phyloP scores from a whole-genome alignment of 2,888 invertebrate species.

The Nyleta sp. region DNA sequence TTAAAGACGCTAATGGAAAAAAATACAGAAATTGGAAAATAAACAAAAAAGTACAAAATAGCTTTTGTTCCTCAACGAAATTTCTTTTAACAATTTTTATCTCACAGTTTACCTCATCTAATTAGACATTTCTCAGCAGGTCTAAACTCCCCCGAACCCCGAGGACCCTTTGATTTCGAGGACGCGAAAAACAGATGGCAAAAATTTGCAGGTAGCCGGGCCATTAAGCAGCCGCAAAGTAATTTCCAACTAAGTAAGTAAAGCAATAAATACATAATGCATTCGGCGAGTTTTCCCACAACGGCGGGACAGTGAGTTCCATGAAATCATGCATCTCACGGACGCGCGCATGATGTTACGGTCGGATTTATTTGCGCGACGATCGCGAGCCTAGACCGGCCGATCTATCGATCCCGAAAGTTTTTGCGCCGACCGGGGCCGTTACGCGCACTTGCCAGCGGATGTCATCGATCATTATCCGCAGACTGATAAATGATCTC shows the following conservation, averaged over 20 bases:
- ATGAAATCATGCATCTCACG: slow-evolving; percentile 78
- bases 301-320: slow-evolving; percentile 70
- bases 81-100: too few species aligned
- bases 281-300: slow-evolving; percentile 79
- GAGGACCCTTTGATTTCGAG: too few species aligned
- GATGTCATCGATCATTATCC: slow-evolving; percentile 64
- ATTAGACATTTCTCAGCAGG: too few species aligned
- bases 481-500: slow-evolving; percentile 56
- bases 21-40: too few species aligned
- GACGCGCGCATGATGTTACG: slow-evolving; percentile 68
- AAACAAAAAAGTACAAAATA: too few species aligned
- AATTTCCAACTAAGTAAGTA: slow-evolving; percentile 80
- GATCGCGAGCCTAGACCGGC: slow-evolving; percentile 60
- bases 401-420: slow-evolving; percentile 64
- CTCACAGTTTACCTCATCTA: too few species aligned
- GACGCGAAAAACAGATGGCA: too few species aligned
- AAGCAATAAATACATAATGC: slow-evolving; percentile 81
- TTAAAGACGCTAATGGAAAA: too few species aligned
- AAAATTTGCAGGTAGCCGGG: slow-evolving; percentile 74
- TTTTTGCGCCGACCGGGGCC: slow-evolving; percentile 64
- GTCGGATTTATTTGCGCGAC: slow-evolving; percentile 73
- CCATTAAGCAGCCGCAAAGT: slow-evolving; percentile 78
- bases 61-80: too few species aligned
- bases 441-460: slow-evolving; percentile 57
- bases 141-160: too few species aligned